phyloP scores from a whole-genome alignment of 2,888 invertebrate species.

The Dyspetes luteomarginatus region DNA sequence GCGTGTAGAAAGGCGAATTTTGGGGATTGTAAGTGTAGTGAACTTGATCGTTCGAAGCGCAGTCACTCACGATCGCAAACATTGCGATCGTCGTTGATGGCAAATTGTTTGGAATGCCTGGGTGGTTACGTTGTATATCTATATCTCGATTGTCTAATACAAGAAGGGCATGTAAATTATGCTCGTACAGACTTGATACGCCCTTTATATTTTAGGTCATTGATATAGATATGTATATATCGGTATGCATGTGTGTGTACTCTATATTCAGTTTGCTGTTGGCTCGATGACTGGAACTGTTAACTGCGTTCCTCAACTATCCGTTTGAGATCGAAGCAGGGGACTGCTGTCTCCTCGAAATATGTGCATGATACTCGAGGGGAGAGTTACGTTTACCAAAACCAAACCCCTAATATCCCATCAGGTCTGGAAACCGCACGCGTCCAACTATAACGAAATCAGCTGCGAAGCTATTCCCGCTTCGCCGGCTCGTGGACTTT shows the following conservation, averaged over 20 bases:
- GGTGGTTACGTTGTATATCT: conserved; percentile 23
- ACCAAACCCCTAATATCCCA: conserved; percentile 37
- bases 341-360: conserved; percentile 27
- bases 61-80: conserved; percentile 27
- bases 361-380: conserved; percentile 31
- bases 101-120: conserved; percentile 1
- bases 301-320: conserved; percentile 37
- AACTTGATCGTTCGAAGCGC: conserved; percentile 7
- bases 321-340: conserved; percentile 40
- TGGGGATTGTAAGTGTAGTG: neutral
- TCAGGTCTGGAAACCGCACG: conserved; percentile 38
- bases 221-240: neutral
- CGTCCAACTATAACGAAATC: conserved; percentile 46
- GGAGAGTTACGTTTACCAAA: conserved; percentile 12
- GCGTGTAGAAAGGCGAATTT: neutral
- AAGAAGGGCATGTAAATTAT: no score
- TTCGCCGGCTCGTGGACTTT: conserved; percentile 44
- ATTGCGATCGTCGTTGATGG: neutral
- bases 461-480: conserved; percentile 39
- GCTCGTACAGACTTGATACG: no score
- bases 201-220: neutral
- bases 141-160: no score
- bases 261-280: neutral
- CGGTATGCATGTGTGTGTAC: neutral
- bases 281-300: conserved; percentile 20